phyloP scores from a whole-genome alignment of 1,140 invertebrate genomes.

The Coptotermes formosanus region DNA sequence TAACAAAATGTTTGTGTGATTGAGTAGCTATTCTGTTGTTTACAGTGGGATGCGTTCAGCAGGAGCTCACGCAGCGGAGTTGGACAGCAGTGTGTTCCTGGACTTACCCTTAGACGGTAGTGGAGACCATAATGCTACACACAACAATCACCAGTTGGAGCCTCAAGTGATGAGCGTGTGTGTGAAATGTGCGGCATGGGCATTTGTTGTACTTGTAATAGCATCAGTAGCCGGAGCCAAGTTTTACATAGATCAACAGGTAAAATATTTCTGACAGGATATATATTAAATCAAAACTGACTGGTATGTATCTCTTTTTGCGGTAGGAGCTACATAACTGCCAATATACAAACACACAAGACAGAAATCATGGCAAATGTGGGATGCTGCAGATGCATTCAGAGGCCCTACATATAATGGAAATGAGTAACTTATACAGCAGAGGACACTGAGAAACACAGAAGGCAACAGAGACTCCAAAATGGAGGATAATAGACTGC shows the following conservation, averaged over 20 bases:
- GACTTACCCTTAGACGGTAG: constrained; percentile 44
- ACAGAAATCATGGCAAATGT: no score
- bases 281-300: no score
- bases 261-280: constrained; percentile 39
- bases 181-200: constrained; percentile 60
- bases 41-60: neutral
- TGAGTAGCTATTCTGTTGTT: neutral
- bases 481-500: no score
- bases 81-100: constrained; percentile 47
- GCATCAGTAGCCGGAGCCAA: constrained; percentile 64
- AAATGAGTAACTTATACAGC: no score
- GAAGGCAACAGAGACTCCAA: no score
- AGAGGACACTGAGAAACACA: no score
- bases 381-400: no score
- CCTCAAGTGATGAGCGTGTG: constrained; percentile 45
- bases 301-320: no score
- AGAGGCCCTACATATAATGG: no score
- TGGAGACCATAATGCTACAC: constrained; percentile 40
- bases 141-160: constrained; percentile 45
- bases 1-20: no score
- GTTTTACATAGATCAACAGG: constrained; percentile 67
- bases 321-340: no score
- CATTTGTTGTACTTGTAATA: constrained; percentile 62
- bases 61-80: constrained; percentile 37
- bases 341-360: no score